A percentile compares a stretch with the other conserved stretches of the same genome.
Conservation (phyloP, 2,888 invertebrate species). For the Eledona agricola region DNA sequence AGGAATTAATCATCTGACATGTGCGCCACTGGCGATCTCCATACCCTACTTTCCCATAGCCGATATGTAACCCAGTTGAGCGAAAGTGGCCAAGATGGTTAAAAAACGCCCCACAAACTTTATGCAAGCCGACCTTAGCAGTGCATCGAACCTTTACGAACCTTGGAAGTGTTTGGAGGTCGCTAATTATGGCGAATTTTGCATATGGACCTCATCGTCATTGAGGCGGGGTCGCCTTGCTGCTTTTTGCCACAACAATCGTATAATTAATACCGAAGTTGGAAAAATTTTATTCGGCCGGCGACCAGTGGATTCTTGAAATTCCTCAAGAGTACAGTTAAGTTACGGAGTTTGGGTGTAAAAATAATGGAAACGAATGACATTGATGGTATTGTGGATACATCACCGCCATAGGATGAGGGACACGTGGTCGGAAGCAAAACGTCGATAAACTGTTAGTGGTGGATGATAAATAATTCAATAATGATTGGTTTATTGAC, state of each 20-base stretch:
- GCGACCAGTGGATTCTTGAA: too few species aligned
- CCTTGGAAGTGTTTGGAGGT: constrained; percentile 9
- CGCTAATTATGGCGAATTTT: constrained; percentile 1
- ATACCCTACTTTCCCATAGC: constrained; percentile 28
- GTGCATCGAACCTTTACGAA: constrained; percentile 15
- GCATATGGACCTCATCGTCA: constrained; percentile 3
- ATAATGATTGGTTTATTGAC: constrained; percentile 28
- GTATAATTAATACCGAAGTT: too few species aligned
- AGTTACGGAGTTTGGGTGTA: too few species aligned
- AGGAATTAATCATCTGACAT: constrained; percentile 10
- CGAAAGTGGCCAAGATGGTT: constrained; percentile 29
- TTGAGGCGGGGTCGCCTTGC: constrained; percentile 10
- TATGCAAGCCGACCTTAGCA: constrained; percentile 13
- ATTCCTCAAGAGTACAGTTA: too few species aligned
- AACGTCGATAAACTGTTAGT: constrained; percentile 18
- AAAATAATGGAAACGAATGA: too few species aligned
- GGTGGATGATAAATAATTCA: constrained; percentile 19
- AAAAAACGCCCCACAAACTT: neutral
- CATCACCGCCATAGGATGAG: constrained; percentile 9
- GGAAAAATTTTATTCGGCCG: too few species aligned
- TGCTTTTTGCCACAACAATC: constrained; percentile 9
- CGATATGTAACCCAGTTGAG: constrained; percentile 25
- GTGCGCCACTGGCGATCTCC: constrained; percentile 14
- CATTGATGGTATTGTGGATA: too few species aligned
- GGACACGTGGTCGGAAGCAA: constrained; percentile 13